Evolutionary conservation across 1,140 invertebrate genomes (phyloP), one percentile per base, ranked within the genome.

Genomic region (Proales similis): DNA sequence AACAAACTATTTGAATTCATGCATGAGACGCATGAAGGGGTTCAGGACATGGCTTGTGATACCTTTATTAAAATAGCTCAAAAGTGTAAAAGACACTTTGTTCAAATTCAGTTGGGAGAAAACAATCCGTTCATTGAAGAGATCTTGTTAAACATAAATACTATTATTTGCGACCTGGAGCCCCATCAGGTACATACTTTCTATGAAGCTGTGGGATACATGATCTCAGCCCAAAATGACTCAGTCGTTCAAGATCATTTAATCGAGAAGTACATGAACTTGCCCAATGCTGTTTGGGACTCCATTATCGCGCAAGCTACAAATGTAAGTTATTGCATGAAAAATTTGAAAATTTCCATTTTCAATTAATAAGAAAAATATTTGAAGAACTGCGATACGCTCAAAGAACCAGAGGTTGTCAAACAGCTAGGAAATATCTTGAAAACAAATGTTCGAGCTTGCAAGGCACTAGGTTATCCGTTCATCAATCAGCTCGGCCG

Each of bases 1-100:
- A 98, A 98, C 79, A 99, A 99, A 80, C 79, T 99, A 30, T 99
- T 99, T 80, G 95, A 99, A 79, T 99, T 99, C 75, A 99, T 99
- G 95, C 95, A 99, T 78, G 92, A 99, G 81, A 96, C 93, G 27
- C 95, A 99, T 74, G 95, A 98, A 76, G 95, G 95, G 69, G 94
- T 99, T 6, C 79, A 80, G 69, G 92, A 97, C 72, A 99, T 99
- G 95, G 95, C 95, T 53, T 99, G 95, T 81, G 95, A 99, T 80
- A 99, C 95, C 20, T 99, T 99, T 74, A 98, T 99, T 67, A 99
- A 99, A 78, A 99, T 99, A 72, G 91, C 95, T n/a, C 82, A 93
- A 66, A 99, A 99, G 77, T 99, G 95, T 78, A 81, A 90, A 60
- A 81, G 91, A 65, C 93, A 98, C 79, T 99, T 99, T 82, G 92